A percentile compares a stretch with the other conserved stretches of the same genome.
phyloP scores from a whole-genome alignment of 2,888 invertebrate genomes.

The Cataglyphis altisquamis region DNA sequence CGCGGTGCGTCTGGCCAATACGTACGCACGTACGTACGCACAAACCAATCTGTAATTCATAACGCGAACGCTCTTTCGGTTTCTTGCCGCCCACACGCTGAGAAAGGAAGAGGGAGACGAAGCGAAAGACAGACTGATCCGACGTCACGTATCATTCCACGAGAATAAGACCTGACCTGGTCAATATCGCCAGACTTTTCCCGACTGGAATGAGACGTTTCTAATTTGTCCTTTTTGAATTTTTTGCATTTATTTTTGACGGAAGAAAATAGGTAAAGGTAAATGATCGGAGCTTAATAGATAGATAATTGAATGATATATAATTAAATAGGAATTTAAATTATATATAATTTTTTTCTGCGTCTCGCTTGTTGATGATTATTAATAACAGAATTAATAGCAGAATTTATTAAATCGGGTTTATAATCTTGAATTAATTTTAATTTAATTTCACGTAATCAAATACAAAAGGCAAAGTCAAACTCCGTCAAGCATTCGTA shows the following conservation, averaged over 20 bases:
- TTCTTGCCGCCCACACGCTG: slow-evolving; percentile 78
- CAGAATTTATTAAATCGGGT: neutral
- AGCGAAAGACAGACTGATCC: slow-evolving; percentile 46
- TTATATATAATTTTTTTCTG: neutral
- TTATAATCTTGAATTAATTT: neutral
- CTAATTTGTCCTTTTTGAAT: neutral
- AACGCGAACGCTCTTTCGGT: slow-evolving; percentile 78
- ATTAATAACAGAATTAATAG: neutral
- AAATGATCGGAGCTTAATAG: neutral
- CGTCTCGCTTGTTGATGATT: neutral
- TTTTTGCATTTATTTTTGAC: neutral
- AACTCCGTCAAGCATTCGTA: slow-evolving; percentile 82
- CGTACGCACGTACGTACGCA: slow-evolving; percentile 74
- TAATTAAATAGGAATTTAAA: no score
- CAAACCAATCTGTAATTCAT: slow-evolving; percentile 83
- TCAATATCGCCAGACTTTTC: slow-evolving; percentile 62
- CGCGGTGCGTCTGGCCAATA: slow-evolving; percentile 70
- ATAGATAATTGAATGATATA: neutral
- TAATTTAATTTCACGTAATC: neutral
- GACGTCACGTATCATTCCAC: slow-evolving; percentile 75
- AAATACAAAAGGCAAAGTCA: slow-evolving; percentile 8
- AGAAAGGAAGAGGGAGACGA: slow-evolving; percentile 64
- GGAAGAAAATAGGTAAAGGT: neutral
- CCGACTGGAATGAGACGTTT: slow-evolving; percentile 6
- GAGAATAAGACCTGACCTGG: slow-evolving; percentile 82